Percentiles rank a stretch among this genome's conserved stretches.
phyloP scores from a whole-genome alignment of 2,888 invertebrate genomes.

The Alloscopus bannaensis region DNA sequence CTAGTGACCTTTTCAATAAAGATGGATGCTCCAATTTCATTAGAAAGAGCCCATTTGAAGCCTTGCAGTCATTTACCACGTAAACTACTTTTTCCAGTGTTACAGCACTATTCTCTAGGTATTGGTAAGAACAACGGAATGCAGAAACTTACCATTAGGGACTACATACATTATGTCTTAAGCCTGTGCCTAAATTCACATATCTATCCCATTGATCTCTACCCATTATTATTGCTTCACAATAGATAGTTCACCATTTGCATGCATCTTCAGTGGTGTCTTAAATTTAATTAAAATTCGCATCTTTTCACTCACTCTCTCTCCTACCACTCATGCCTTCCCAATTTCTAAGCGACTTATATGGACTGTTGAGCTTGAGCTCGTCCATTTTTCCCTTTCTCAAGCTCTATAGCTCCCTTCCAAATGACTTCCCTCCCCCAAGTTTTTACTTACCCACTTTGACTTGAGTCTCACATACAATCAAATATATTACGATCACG shows the following conservation, averaged over 20 bases:
- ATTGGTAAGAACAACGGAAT: slow-evolving; percentile 5
- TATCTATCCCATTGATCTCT: slow-evolving; percentile 34
- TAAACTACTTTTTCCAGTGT: background rate
- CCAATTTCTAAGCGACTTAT: background rate
- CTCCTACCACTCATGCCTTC: slow-evolving; percentile 4
- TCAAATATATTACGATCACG: slow-evolving; percentile 55
- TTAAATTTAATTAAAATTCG: slow-evolving; percentile 61
- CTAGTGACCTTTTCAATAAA: no score
- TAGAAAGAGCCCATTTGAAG: no score
- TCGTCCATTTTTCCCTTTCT: slow-evolving; percentile 40
- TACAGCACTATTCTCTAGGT: background rate
- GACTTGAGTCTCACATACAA: no score
- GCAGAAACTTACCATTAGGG: no score
- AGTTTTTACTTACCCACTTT: slow-evolving; percentile 21
- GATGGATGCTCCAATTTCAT: no score
- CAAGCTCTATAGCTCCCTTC: background rate
- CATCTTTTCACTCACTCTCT: slow-evolving; percentile 20
- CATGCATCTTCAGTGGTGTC: slow-evolving; percentile 48
- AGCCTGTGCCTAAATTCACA: no score
- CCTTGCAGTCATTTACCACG: no score
- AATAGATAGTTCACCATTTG: slow-evolving; percentile 48
- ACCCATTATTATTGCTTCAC: slow-evolving; percentile 25
- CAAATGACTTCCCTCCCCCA: slow-evolving; percentile 2
- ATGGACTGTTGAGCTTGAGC: slow-evolving; percentile 23
- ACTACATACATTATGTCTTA: no score